Evolutionary conservation across 2,888 invertebrate species (phyloP).

Genomic region (Galeopsomyia nigrocyanea): DNA sequence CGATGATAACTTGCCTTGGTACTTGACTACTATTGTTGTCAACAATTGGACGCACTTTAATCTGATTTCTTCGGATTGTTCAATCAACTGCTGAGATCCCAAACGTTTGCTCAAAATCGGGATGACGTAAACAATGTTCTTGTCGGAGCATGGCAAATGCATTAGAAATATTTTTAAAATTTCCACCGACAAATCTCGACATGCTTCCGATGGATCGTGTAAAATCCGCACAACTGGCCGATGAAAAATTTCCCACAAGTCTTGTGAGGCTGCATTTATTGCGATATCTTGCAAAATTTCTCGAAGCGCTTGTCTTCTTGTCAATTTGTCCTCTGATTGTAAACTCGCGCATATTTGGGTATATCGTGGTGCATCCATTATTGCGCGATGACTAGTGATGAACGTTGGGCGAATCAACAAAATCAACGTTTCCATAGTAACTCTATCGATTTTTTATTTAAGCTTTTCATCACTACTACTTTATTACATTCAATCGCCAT

Average conservation of each 20-base stretch:
- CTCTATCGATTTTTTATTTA: constrained; percentile 30
- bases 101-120: constrained; percentile 83
- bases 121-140: constrained; percentile 81
- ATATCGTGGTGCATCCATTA: constrained; percentile 29
- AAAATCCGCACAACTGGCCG: constrained; percentile 69
- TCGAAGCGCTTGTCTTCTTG: constrained; percentile 72
- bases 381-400: too few species aligned
- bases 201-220: constrained; percentile 75
- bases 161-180: constrained; percentile 74
- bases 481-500: constrained; percentile 47
- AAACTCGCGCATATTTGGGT: constrained; percentile 60
- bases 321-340: constrained; percentile 75
- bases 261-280: constrained; percentile 59
- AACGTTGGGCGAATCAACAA: constrained; percentile 23
- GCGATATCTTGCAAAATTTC: constrained; percentile 72
- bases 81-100: constrained; percentile 80
- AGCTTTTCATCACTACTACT: constrained; percentile 44
- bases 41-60: constrained; percentile 78
- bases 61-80: constrained; percentile 86
- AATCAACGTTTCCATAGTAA: constrained; percentile 41
- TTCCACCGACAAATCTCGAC: constrained; percentile 73
- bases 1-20: constrained; percentile 74
- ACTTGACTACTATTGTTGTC: constrained; percentile 76
- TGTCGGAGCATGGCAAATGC: constrained; percentile 76
- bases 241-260: constrained; percentile 68